Base-by-base conservation (phyloP, 2,888 invertebrate species). In the Caenorhabditis wallacei region DNA sequence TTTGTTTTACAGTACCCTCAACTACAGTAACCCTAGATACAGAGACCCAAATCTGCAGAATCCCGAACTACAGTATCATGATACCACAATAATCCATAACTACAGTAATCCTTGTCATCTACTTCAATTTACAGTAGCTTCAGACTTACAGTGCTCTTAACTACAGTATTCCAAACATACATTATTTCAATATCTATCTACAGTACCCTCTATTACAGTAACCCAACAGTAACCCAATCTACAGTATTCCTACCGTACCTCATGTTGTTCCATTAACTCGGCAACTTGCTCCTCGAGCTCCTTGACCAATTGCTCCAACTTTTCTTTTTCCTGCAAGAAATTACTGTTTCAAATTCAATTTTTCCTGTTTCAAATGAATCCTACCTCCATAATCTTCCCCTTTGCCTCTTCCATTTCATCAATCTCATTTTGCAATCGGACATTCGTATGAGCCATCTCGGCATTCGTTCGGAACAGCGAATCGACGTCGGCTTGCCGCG, bases 361-460 rank as follows among this genome's bases (percentile, higher is more conserved):
- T 1, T 24, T 26, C 35, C 20, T 18, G 20, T n/a, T n/a, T n/a
- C n/a, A n/a, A n/a, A n/a, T 8, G n/a, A 43, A 64, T 35, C 74
- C 43, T 40, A 63, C 56, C 71, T 76, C 71, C 10, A 46, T 5
- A 10, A 40, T 37, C 43, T 57, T 80, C 13, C 8, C 16, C 51
- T 57, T 35, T 70, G 43, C 75, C 70, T 84, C 80, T 30, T 85
- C 84, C 48, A 56, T 59, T 26, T 90, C 86, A 30, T 90, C 91
- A 26, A 89, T 22, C 71, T 89, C 86, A 53, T 88, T 88, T 68
- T 90, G 90, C 40, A 91, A 84, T 24, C 80, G 76, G 2, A 89
- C 89, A 76, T 91, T 91, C 30, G 90, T 89, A 48, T 90, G 86
- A 0, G 90, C 89, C 72, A 91, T 70, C 59, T 90, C 91, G 26